These are phyloP conservation scores for Mastomys natalensis DNA, from an alignment of 2,113 vertebrate genomes.

Conservation along the genomic window DNA sequence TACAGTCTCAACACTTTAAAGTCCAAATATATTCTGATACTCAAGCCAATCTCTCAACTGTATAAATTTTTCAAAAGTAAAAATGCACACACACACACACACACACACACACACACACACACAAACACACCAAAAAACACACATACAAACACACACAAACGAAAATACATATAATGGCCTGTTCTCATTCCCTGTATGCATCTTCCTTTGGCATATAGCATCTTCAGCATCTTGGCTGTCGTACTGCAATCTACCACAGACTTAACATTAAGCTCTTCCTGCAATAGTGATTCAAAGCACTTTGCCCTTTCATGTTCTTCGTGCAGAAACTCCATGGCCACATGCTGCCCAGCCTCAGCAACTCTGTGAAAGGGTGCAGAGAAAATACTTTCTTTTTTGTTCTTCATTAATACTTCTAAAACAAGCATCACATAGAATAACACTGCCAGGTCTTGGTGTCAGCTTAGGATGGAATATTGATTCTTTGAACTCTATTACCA, in stretches of 20 bases:
- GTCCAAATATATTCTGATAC: not conserved
- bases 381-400: not conserved
- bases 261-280: not conserved
- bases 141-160: no score
- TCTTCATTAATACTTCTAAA: not conserved
- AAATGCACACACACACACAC: no score
- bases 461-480: not conserved
- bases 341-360: not conserved
- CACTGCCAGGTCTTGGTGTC: not conserved
- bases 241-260: not conserved
- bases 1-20: not conserved
- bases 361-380: not conserved
- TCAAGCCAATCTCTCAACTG: not conserved
- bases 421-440: not conserved
- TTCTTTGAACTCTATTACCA: not conserved
- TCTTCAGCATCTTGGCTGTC: not conserved
- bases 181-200: not conserved
- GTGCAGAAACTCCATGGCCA: no score
- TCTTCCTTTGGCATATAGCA: not conserved
- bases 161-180: not conserved
- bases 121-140: no score
- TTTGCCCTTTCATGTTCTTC: not conserved
- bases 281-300: not conserved
- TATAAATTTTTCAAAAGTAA: no score
- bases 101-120: no score